Conservation (phyloP, 2,888 invertebrate genomes). For the Nemotelus nigrinus region DNA sequence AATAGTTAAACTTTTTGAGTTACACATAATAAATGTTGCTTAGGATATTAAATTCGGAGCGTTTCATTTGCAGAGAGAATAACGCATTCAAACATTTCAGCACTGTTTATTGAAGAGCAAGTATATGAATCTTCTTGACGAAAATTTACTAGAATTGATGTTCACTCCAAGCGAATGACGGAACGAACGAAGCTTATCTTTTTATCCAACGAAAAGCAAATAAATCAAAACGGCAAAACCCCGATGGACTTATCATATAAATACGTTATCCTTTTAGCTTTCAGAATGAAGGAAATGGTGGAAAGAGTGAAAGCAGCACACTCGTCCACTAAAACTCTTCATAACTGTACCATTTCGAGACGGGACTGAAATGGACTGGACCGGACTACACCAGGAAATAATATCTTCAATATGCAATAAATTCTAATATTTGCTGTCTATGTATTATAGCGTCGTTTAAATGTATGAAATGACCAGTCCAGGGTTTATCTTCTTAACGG, state of each 20-base stretch:
- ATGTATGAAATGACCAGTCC: slow-evolving; percentile 51
- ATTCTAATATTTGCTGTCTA: slow-evolving; percentile 51
- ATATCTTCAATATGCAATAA: slow-evolving; percentile 52
- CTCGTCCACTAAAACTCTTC: slow-evolving; percentile 31
- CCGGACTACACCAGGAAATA: slow-evolving; percentile 46
- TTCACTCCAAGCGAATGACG: too few species aligned
- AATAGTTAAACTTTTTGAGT: too few species aligned
- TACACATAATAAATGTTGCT: too few species aligned
- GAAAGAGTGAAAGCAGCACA: slow-evolving; percentile 6
- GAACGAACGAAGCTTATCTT: slow-evolving; percentile 29
- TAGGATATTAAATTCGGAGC: too few species aligned
- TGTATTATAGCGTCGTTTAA: slow-evolving; percentile 50
- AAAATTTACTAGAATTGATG: too few species aligned
- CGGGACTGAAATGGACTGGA: neutral
- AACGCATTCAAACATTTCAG: too few species aligned
- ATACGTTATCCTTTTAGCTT: slow-evolving; percentile 45
- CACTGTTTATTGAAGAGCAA: too few species aligned
- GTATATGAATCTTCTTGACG: too few species aligned
- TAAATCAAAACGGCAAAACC: slow-evolving; percentile 49
- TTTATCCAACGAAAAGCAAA: slow-evolving; percentile 44
- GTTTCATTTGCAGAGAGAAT: too few species aligned
- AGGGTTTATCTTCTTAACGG: slow-evolving; percentile 46
- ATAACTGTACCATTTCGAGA: slow-evolving; percentile 50
- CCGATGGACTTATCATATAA: slow-evolving; percentile 50
- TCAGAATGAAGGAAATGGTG: slow-evolving; percentile 27